These are phyloP conservation scores for Tineola bisselliella DNA, from an alignment of 2,888 invertebrate genomes.

Conservation along the genomic window DNA sequence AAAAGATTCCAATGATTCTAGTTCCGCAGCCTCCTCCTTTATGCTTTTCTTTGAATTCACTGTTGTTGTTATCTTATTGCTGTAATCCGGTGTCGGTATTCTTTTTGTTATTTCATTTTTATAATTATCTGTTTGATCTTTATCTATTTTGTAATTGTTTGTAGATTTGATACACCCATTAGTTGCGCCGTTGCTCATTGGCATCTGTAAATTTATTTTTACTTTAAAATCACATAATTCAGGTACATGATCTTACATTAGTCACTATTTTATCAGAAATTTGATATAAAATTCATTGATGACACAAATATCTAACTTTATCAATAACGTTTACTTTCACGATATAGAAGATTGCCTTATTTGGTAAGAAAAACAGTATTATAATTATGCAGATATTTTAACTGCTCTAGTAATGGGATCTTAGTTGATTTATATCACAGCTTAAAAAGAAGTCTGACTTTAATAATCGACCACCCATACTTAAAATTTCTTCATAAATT, in stretches of 20 bases:
- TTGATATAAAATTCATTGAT: no score
- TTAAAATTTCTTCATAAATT: no score
- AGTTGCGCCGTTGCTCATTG: slow-evolving; percentile 36
- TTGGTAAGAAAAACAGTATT: background rate
- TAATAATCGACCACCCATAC: no score
- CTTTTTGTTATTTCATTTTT: slow-evolving; percentile 37
- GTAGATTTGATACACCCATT: slow-evolving; percentile 17
- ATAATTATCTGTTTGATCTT: slow-evolving; percentile 6
- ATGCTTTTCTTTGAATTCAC: slow-evolving; percentile 27
- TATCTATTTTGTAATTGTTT: slow-evolving; percentile 25
- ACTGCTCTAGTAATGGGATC: no score
- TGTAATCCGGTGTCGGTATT: slow-evolving; percentile 55
- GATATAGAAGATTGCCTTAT: background rate
- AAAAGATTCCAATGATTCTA: slow-evolving; percentile 81
- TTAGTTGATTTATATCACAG: no score
- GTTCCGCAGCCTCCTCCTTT: slow-evolving; percentile 72
- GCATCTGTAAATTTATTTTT: slow-evolving; percentile 34
- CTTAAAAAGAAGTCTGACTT: no score
- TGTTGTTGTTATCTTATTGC: slow-evolving; percentile 22
- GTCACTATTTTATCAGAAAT: background rate
- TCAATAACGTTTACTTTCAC: background rate
- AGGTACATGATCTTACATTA: background rate
- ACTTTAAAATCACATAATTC: background rate
- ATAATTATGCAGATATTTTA: no score
- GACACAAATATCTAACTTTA: background rate